Conservation (phyloP, 2,797 vertebrate genomes). For the Neomorphus geoffroyi region DNA sequence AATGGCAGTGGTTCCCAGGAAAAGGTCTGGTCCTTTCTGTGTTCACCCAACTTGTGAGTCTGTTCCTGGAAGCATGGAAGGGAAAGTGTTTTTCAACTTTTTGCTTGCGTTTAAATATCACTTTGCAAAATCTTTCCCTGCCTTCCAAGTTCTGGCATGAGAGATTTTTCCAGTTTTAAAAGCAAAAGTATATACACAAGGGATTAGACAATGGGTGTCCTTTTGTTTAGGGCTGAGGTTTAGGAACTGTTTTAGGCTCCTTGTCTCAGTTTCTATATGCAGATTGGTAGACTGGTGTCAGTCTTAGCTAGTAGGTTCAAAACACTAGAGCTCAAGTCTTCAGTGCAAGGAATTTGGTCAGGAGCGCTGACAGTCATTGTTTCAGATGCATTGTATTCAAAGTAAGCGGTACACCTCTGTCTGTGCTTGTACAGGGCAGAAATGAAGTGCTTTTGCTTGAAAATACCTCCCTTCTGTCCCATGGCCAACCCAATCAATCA, state of each 20-base stretch:
- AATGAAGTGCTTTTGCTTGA: neutral
- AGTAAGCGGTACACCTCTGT: neutral
- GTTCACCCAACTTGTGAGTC: neutral
- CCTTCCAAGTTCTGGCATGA: neutral
- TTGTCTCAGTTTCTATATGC: neutral
- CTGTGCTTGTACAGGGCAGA: neutral
- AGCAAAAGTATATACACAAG: neutral
- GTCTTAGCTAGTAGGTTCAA: neutral
- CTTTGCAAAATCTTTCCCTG: neutral
- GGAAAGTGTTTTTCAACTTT: neutral
- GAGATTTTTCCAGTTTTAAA: neutral
- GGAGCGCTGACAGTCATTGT: neutral
- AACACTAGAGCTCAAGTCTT: neutral
- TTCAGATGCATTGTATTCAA: constrained; percentile 19
- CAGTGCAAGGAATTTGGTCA: neutral
- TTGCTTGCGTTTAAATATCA: neutral
- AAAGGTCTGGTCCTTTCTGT: neutral
- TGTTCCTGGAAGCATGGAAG: neutral
- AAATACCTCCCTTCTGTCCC: neutral
- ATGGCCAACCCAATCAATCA: constrained; percentile 35
- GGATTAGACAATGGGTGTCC: neutral
- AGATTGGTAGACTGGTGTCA: neutral
- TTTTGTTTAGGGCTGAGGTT: neutral
- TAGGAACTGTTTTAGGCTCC: neutral
- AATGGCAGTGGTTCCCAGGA: neutral